Conservation (phyloP, 2,797 vertebrate species). For the Dermochelys coriacea region DNA sequence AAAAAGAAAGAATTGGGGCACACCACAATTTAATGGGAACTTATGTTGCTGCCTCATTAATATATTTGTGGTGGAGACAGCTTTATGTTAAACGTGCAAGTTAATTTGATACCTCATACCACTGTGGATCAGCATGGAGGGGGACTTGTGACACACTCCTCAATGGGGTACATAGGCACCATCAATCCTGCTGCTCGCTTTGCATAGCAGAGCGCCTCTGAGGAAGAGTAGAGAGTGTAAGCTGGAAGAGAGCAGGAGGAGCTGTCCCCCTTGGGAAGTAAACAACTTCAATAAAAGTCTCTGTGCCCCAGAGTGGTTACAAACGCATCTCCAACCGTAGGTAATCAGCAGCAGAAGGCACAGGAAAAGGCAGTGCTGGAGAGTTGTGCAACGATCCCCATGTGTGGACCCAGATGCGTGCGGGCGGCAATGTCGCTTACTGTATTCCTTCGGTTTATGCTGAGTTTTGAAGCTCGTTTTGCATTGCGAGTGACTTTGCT, state of each 20-base stretch:
- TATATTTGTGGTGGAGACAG: neutral
- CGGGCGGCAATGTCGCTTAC: no score
- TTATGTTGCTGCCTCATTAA: neutral
- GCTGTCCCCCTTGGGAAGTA: neutral
- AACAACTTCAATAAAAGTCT: no score
- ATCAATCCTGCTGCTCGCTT: neutral
- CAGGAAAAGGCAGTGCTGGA: no score
- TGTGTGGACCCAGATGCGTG: no score
- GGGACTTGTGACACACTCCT: neutral
- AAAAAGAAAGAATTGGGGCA: accelerated
- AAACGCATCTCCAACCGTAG: no score
- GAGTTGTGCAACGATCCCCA: no score
- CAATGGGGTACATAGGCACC: neutral
- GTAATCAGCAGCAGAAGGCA: no score
- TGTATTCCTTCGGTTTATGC: no score
- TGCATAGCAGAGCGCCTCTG: neutral
- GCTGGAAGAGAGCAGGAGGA: neutral
- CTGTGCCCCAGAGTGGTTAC: no score
- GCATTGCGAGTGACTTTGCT: neutral
- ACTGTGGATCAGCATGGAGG: neutral
- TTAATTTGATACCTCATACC: neutral
- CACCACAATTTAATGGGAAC: neutral
- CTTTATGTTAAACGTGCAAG: neutral
- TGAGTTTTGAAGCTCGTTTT: neutral
- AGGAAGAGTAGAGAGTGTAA: neutral